Evolutionary conservation across 37 sponge, comb jelly and placozoan genomes (phyloP), one percentile per base, ranked within the genome.

Genomic region (Axinella damicornis): DNA sequence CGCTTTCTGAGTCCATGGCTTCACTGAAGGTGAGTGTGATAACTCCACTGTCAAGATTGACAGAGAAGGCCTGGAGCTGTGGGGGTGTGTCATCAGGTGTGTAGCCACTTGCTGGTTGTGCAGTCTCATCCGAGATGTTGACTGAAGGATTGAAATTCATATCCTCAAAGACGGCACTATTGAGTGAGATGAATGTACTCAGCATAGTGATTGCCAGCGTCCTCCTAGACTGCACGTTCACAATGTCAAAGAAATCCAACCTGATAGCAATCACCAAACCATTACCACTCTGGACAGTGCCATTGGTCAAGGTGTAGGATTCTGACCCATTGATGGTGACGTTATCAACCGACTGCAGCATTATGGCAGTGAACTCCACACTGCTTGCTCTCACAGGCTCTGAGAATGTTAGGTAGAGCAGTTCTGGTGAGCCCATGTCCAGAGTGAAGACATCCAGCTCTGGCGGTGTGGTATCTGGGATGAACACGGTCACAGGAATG

Each of bases 391-490:
- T 78, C 12, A 97, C 87, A 36, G 97, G 91, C 69, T 97, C 97
- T 53, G 87, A 87, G 84, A 97, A 94, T 35, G 88, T 76, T 18
- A 97, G 83, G 19, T 64, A 40, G 0, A 97, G 80, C 18, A 70
- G 76, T 11, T 63, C 38, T 57, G 72, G 69, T 46, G 56, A 60
- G 57, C 89, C 66, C 95, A 94, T 83, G 69, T 94, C 92, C 1
- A 97, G 74, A 28, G 64, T 41, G 61, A 87, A 97, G 28, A 52
- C 52, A 1, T 36, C 54, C 31, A 97, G 69, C 28, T 32, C 46
- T 58, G 97, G 97, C 28, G 77, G 78, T 16, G 92, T 97, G 11
- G 75, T 78, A 81, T 94, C 97, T 18, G 92, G 83, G 21, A 84
- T 94, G 67, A 91, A 94, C 31, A 69, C 53, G 21, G 79, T 36